Evolutionary conservation across 2,797 vertebrate species (phyloP).

Genomic region (Coccyzus lansbergi): DNA sequence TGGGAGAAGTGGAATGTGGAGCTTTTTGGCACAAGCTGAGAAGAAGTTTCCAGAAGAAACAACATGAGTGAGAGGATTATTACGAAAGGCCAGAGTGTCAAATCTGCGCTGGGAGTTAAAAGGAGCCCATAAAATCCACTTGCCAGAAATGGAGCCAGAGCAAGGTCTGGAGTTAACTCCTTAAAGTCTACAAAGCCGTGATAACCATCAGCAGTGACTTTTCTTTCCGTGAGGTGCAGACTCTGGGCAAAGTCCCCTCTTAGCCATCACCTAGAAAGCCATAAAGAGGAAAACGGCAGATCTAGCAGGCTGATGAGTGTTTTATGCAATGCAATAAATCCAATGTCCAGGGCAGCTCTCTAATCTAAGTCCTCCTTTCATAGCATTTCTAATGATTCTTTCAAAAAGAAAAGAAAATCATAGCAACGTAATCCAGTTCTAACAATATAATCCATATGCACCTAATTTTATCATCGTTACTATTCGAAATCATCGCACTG

Average conservation of each 20-base stretch:
- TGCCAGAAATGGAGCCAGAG: constrained; percentile 24
- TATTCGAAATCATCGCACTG: background rate
- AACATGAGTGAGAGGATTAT: constrained; percentile 40
- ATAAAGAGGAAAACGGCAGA: constrained; percentile 27
- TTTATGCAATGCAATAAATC: constrained; percentile 44
- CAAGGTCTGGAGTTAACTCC: constrained; percentile 59
- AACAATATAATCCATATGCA: background rate
- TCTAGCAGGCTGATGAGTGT: background rate
- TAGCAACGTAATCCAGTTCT: background rate
- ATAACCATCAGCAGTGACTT: constrained; percentile 15
- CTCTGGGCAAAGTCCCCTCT: constrained; percentile 40
- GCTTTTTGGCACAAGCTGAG: background rate
- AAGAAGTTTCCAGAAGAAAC: constrained; percentile 27
- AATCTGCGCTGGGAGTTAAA: constrained; percentile 55
- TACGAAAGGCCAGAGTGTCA: constrained; percentile 54
- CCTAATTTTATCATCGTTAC: background rate
- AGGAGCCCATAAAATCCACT: constrained; percentile 57
- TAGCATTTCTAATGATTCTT: background rate
- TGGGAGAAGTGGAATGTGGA: background rate
- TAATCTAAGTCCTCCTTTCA: background rate
- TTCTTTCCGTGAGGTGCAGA: background rate
- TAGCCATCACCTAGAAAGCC: background rate
- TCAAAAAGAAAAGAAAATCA: background rate
- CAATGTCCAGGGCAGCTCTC: background rate
- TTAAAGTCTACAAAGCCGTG: constrained; percentile 4